These are phyloP conservation scores for Glaucomys volans DNA, from an alignment of 2,113 vertebrate genomes.

Conservation along the genomic window DNA sequence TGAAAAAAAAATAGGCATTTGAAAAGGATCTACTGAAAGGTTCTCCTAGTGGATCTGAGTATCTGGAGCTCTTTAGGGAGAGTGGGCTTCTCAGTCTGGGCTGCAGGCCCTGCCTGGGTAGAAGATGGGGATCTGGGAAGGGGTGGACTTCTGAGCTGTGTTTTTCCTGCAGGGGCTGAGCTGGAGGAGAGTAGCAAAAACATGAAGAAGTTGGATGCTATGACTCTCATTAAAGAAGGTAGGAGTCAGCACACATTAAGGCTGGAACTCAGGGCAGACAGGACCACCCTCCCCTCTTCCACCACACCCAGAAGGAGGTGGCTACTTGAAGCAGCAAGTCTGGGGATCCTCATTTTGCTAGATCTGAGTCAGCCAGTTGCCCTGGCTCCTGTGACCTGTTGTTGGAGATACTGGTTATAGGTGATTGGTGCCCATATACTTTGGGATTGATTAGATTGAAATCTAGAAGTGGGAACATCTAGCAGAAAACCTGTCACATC, in stretches of 20 bases:
- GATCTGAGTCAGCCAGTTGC: neutral
- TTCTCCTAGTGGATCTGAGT: neutral
- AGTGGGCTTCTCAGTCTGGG: neutral
- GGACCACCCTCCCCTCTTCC: neutral
- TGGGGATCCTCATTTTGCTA: neutral
- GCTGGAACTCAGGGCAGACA: neutral
- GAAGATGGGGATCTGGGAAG: neutral
- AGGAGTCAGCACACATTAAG: slow-evolving; percentile 68
- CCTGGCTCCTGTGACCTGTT: slow-evolving; percentile 20
- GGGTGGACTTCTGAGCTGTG: slow-evolving; percentile 57
- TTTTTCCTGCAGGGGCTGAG: slow-evolving; percentile 87
- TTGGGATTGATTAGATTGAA: slow-evolving; percentile 5
- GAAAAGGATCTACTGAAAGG: slow-evolving; percentile 29
- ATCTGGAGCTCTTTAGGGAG: neutral
- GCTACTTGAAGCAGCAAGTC: neutral
- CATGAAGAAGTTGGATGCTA: slow-evolving; percentile 93
- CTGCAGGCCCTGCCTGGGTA: neutral
- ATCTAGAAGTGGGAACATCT: slow-evolving; percentile 8
- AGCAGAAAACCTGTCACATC: neutral
- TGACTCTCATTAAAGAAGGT: slow-evolving; percentile 97
- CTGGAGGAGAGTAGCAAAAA: slow-evolving; percentile 92
- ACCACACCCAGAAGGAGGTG: neutral
- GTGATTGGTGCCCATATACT: neutral
- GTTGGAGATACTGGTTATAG: neutral
- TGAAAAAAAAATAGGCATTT: slow-evolving; percentile 21